Evolutionary conservation across 2,888 invertebrate genomes (phyloP), one percentile per base, ranked within the genome.

Genomic region (Phragmatobia fuliginosa): DNA sequence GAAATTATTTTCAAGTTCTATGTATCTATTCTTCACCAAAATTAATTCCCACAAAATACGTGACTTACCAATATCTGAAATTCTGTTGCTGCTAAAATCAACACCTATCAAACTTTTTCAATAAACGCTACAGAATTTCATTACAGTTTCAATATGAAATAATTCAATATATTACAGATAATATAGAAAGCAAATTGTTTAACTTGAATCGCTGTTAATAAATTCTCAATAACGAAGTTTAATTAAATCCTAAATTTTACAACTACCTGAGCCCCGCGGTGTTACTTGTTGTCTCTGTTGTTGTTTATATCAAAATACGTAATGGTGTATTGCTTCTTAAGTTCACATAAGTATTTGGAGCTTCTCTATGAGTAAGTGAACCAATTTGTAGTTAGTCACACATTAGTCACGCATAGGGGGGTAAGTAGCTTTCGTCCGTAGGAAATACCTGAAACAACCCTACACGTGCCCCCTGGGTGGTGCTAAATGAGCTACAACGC

Each of bases 81-180:
- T 31, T 41, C 21, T 56, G 56, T 52, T 36, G 36, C 31, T 18
- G 10, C 28, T n/a, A 66, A 61, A 56, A 41, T 52, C 38, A 52
- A 52, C 49, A 28, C 14, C 36, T 38, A 21, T 8, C 36, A 41
- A 67, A 67, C 31, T 67, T 67, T 67, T 62, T 62, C 62, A 67
- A 67, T 67, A 56, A 67, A 60, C 62, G 62, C 16, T 41, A 58
- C 32, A 61, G 56, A 62, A 31, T 62, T 62, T 62, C 18, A 67
- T 67, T 62, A 62, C 56, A 41, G 41, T 38, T 5, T 36, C 67
- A 56, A 62, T 62, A 67, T 36, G 52, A 67, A 61, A 56, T 67
- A 67, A 38, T 38, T 45, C 7, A 61, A 21, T 52, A 62, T 25
- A 49, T 33, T 36, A 25, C 49, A 31, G n/a, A 58, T n/a, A n/a